Evolutionary conservation across 2,888 invertebrate species (phyloP).

Genomic region (Apamea sordens): DNA sequence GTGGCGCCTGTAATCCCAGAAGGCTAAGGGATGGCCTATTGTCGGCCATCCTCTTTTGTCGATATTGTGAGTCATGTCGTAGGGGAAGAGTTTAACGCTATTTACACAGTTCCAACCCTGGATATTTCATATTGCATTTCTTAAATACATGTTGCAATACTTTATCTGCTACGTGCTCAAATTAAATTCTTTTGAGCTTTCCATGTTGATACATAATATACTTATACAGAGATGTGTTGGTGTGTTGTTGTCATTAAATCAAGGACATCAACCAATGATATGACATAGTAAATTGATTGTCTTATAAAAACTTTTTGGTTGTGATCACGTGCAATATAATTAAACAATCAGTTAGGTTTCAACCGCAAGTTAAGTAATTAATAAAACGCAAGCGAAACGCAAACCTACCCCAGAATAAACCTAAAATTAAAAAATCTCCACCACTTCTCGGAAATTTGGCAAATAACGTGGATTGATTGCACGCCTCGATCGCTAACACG

Average conservation of each 20-base stretch:
- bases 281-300: neutral
- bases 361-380: neutral
- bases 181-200: neutral
- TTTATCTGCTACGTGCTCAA: neutral
- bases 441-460: neutral
- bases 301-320: neutral
- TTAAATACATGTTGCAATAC: neutral
- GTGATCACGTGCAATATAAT: neutral
- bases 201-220: too few species aligned
- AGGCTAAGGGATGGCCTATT: slow-evolving; percentile 2
- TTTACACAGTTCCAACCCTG: neutral
- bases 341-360: neutral
- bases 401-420: neutral
- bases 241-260: neutral
- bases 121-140: neutral
- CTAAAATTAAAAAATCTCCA: neutral
- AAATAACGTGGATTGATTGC: slow-evolving; percentile 19
- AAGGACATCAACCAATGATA: neutral
- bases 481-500: neutral
- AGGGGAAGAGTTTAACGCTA: neutral
- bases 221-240: neutral
- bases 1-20: slow-evolving; percentile 2
- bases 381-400: neutral
- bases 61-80: slow-evolving; percentile 1
- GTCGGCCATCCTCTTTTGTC: slow-evolving; percentile 9